phyloP scores from a whole-genome alignment of 2,888 invertebrate genomes.

The Chrysolina haemoptera region DNA sequence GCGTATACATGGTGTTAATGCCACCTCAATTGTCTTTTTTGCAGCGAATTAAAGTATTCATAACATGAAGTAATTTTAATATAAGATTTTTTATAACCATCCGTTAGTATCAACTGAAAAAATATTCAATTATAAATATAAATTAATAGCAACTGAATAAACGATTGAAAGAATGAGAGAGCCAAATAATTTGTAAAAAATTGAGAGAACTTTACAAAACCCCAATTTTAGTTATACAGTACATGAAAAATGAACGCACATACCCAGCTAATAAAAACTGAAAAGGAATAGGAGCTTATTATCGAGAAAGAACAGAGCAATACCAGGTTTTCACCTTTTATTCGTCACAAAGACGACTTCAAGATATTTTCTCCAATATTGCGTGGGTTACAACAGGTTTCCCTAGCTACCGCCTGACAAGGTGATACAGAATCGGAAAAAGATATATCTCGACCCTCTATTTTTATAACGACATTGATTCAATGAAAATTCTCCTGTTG shows the following conservation, averaged over 20 bases:
- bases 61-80: too few relatives aligned
- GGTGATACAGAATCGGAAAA: slow-evolving; percentile 10
- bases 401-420: slow-evolving; percentile 12
- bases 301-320: slow-evolving; percentile 3
- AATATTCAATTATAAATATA: too few relatives aligned
- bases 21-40: too few relatives aligned
- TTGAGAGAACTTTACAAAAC: not conserved
- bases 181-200: too few relatives aligned
- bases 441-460: slow-evolving; percentile 14
- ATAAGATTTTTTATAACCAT: too few relatives aligned
- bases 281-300: slow-evolving; percentile 1
- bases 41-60: too few relatives aligned
- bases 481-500: slow-evolving; percentile 2
- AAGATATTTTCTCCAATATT: slow-evolving; percentile 3
- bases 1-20: too few relatives aligned
- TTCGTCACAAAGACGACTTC: not conserved
- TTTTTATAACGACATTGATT: slow-evolving; percentile 14
- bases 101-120: too few relatives aligned
- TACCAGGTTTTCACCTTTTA: slow-evolving; percentile 18
- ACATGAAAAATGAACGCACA: not conserved
- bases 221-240: not conserved
- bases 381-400: not conserved
- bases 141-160: too few relatives aligned
- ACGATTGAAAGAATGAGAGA: too few relatives aligned
- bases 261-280: not conserved